These are phyloP conservation scores for Garrulus glandarius DNA, from an alignment of 2,797 vertebrate species.

Conservation along the genomic window DNA sequence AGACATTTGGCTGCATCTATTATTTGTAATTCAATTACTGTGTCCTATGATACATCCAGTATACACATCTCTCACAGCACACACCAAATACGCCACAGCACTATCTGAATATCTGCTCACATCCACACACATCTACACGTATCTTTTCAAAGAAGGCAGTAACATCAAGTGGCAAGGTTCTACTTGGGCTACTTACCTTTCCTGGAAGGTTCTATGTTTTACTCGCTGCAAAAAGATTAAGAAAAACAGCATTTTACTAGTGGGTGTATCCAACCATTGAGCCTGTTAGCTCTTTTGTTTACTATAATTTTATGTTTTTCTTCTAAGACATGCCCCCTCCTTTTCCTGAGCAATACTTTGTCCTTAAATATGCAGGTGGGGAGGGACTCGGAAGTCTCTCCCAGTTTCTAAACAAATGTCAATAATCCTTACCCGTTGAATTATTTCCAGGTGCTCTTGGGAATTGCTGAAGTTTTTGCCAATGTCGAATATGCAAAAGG, in stretches of 20 bases:
- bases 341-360: not conserved
- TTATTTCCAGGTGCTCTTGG: constrained; percentile 84
- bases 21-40: not conserved
- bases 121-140: not conserved
- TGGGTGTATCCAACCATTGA: constrained; percentile 18
- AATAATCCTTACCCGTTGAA: constrained; percentile 80
- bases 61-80: not conserved
- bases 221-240: constrained; percentile 76
- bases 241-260: constrained; percentile 62
- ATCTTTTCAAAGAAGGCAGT: not conserved
- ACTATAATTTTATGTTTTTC: not conserved
- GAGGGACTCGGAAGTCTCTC: not conserved
- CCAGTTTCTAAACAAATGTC: not conserved
- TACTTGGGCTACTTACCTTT: constrained; percentile 74
- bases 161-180: constrained; percentile 8
- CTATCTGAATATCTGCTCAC: not conserved
- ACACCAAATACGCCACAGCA: not conserved
- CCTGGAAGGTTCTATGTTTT: constrained; percentile 75
- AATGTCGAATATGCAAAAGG: constrained; percentile 88
- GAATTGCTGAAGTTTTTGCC: constrained; percentile 90
- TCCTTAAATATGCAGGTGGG: not conserved
- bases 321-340: constrained; percentile 34
- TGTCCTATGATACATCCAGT: not conserved
- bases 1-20: not conserved
- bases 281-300: not conserved